Evolutionary conservation across 2,797 vertebrate genomes (phyloP), one percentile per base, ranked within the genome.

Genomic region (Gymnoscopelus braueri): DNA sequence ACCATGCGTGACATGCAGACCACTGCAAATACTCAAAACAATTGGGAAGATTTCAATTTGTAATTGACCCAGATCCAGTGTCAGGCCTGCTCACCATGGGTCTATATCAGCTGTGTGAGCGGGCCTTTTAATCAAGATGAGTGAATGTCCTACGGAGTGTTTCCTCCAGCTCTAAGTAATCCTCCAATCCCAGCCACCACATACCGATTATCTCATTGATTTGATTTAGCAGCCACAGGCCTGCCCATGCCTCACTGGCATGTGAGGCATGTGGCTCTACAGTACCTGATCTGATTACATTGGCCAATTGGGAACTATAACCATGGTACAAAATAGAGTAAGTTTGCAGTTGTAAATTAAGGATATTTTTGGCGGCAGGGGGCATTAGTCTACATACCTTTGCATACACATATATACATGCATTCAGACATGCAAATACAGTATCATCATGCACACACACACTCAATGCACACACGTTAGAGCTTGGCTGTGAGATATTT

Each of bases 201-300:
- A 69, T 85, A 91, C 90, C 56, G 90, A 93, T 91, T 76, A 74
- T 60, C 73, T 83, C 79, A 87, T 91, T 87, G 87, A 89, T 90
- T 87, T 85, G 82, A 89, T 89, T 90, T 85, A 82, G 82, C 55
- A 1, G 79, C 74, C 75, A 72, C 81, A 80, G 1, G 32, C 32
- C 78, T 68, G 35, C 13, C 48, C 24, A 74, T 85, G 67, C 77
- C 63, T 91, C 85, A 83, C 62, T 47, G 72, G 75, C 63, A 47
- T 79, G 77, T 59, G 61, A 65, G 71, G 75, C 76, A 59, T 65
- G 67, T 65, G 77, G 70, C 71, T 77, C 67, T 5, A 35, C 1
- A 5, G 3, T 32, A 62, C 79, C 75, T 87, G 79, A 83, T 88
- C 72, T 69, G 80, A 89, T 88, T 87, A 83, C 72, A 35, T 57